Evolutionary conservation across 30 jellyfish, hydroid and myxozoan species (phyloP).

Genomic region (Chironex yamaguchii): DNA sequence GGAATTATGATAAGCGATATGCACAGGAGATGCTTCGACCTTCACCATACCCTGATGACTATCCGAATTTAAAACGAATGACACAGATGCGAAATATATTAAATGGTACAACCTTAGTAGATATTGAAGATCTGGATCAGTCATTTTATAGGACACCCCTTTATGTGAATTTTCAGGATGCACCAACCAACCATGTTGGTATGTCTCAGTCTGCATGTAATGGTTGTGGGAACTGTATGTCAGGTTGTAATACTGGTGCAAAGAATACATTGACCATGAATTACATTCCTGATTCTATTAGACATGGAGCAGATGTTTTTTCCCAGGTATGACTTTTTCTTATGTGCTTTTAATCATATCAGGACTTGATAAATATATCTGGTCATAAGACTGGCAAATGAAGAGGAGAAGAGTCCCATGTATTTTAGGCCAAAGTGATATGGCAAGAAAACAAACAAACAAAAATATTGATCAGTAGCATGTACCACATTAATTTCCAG

Average conservation of each 20-base stretch:
- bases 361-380: no score
- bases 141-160: slow-evolving; percentile 94
- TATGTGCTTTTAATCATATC: no score
- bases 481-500: no score
- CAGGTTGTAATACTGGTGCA: slow-evolving; percentile 98
- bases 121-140: slow-evolving; percentile 91
- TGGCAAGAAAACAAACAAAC: no score
- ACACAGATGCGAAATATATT: slow-evolving; percentile 83
- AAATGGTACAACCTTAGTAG: slow-evolving; percentile 72
- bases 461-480: no score
- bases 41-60: slow-evolving; percentile 96
- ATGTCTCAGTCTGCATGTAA: slow-evolving; percentile 97
- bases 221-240: slow-evolving; percentile 98
- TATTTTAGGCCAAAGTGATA: no score
- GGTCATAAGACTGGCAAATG: no score
- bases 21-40: slow-evolving; percentile 97
- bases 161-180: slow-evolving; percentile 83
- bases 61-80: slow-evolving; percentile 89
- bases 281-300: slow-evolving; percentile 95
- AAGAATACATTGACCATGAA: slow-evolving; percentile 93
- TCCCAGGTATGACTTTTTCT: slow-evolving; percentile 70
- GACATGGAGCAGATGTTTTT: slow-evolving; percentile 94
- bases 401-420: no score
- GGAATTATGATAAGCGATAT: slow-evolving; percentile 80
- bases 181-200: slow-evolving; percentile 95